Evolutionary conservation across 2,888 invertebrate genomes (phyloP).

Genomic region (Minunthozetes semirufus): DNA sequence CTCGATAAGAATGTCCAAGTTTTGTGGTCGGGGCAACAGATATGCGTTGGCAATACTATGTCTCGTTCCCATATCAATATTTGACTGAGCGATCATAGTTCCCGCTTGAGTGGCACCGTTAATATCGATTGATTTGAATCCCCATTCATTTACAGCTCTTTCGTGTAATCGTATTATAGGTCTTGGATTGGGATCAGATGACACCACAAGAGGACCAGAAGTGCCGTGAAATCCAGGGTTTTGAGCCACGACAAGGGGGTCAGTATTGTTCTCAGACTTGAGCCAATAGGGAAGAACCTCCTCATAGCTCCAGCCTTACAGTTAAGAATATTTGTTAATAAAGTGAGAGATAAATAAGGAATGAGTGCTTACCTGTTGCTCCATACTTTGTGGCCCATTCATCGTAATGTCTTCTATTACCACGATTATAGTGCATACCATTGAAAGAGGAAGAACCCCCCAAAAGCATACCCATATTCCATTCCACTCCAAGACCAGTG

Average conservation of each 20-base stretch:
- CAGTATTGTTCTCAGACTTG: conserved; percentile 14
- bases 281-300: not conserved
- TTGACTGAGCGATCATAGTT: not conserved
- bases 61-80: not conserved
- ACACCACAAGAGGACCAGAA: not conserved
- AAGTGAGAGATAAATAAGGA: no score
- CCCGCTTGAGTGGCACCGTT: not conserved
- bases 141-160: not conserved
- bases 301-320: not conserved
- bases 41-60: conserved; percentile 1
- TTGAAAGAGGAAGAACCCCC: not conserved
- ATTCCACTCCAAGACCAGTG: not conserved
- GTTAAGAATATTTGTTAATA: no score
- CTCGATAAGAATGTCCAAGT: not conserved
- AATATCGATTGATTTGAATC: not conserved
- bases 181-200: not conserved
- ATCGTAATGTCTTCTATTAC: conserved; percentile 1
- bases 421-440: conserved; percentile 5
- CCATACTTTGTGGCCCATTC: not conserved
- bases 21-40: not conserved
- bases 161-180: not conserved
- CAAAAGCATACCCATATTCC: not conserved
- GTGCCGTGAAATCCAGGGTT: conserved; percentile 9
- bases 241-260: not conserved
- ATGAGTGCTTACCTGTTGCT: not conserved